Base-by-base conservation (phyloP, 2,888 invertebrate genomes). In the Apantesis nais region DNA sequence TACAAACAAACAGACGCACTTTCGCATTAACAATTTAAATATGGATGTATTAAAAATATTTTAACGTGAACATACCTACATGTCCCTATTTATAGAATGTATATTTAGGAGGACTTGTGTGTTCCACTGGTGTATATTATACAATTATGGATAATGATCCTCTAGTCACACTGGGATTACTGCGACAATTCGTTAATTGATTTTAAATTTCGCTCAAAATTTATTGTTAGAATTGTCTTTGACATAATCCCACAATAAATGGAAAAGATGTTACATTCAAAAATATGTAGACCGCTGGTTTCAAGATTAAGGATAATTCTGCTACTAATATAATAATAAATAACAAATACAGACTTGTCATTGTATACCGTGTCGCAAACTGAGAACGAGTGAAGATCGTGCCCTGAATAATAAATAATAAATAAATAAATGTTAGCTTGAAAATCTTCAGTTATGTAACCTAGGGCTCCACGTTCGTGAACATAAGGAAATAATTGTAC, bases 381-480 rank as follows among this genome's bases (percentile, higher is more conserved):
- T 29, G 41, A 29, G 63, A 63, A 63, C 31, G 29, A 63, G 31
- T 31, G 22, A 29, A 16, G 25, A 29, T 44, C 63, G 63, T 63
- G 63, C 63, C 63, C 31, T 44, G 63, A 63, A 63, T n/a, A n/a
- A n/a, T n/a, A n/a, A n/a, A n/a, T n/a, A n/a, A n/a, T n/a, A n/a
- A n/a, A n/a, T n/a, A n/a, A 63, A 63, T 37, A 41, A 63, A 63
- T 44, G 63, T 31, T 41, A 19, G 61, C 67, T 60, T 66, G 62
- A 70, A 69, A 78, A 79, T 78, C 78, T 76, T 80, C 80, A 78
- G 71, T 74, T 44, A 63, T 31, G 31, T 63, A 44, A 63, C 44
- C 44, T 63, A 63, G 31, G 44, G 44, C 11, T 63, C 22, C 22
- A 41, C 29, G 19, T 44, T 22, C 41, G 63, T 31, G 22, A 11